Percentiles rank a stretch among this genome's conserved stretches.
Evolutionary conservation across 2,888 invertebrate species (phyloP).

Genomic region (Amphipyra tragopoginis): DNA sequence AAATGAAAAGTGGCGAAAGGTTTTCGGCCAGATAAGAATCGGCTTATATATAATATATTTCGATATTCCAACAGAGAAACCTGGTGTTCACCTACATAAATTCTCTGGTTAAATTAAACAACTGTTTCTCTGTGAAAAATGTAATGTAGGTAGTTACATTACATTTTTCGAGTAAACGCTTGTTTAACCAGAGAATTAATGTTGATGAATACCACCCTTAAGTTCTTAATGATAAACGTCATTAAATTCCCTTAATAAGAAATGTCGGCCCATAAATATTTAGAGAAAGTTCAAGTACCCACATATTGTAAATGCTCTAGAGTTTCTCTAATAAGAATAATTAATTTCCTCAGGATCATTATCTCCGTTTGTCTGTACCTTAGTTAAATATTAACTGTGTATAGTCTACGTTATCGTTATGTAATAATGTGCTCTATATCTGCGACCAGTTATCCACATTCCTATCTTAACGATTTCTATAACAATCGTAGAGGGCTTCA

Average conservation of each 20-base stretch:
- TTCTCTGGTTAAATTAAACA: too few relatives aligned
- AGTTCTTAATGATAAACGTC: conserved; percentile 8
- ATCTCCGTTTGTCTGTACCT: conserved; percentile 29
- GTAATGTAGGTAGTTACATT: too few relatives aligned
- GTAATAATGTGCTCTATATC: conserved; percentile 21
- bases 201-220: too few relatives aligned
- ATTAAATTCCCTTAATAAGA: conserved; percentile 17
- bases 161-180: too few relatives aligned
- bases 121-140: too few relatives aligned
- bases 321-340: conserved; percentile 37
- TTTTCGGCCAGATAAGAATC: too few relatives aligned
- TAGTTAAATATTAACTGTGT: conserved; percentile 38
- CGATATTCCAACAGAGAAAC: too few relatives aligned
- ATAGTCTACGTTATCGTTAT: conserved; percentile 29
- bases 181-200: too few relatives aligned
- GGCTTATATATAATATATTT: too few relatives aligned
- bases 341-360: conserved; percentile 32
- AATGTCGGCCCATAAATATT: conserved; percentile 8
- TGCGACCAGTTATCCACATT: conserved; percentile 13
- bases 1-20: too few relatives aligned
- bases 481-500: background rate
- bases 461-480: conserved; percentile 9
- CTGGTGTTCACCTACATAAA: too few relatives aligned
- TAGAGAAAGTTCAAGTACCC: conserved; percentile 35
- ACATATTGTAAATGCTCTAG: background rate